Percentiles rank a stretch among this genome's conserved stretches.
Conservation (phyloP, 2,797 vertebrate species). For the Podargus strigoides region DNA sequence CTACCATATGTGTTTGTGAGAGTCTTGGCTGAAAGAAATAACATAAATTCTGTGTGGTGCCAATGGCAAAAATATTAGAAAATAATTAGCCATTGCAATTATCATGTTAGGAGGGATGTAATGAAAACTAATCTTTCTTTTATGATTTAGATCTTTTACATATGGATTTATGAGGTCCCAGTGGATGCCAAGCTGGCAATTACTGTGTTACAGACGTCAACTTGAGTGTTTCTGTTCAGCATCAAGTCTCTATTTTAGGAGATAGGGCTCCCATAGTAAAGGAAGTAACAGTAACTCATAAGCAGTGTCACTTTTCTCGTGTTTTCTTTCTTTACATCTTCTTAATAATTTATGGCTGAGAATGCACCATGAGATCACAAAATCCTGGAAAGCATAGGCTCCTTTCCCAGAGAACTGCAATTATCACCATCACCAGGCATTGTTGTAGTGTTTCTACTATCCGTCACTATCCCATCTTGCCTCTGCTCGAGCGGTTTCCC, state of each 20-base stretch:
- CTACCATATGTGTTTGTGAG: not conserved
- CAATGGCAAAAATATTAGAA: not conserved
- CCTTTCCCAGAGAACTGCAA: not conserved
- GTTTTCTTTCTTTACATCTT: not conserved
- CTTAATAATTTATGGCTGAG: not conserved
- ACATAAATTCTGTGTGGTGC: not conserved
- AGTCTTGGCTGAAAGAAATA: not conserved
- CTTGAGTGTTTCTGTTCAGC: not conserved
- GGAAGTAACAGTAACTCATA: not conserved
- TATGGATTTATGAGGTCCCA: not conserved
- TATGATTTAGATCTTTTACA: not conserved
- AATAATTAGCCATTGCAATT: not conserved
- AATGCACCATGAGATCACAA: not conserved
- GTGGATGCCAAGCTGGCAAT: not conserved
- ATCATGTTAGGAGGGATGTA: not conserved
- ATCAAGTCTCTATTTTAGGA: not conserved
- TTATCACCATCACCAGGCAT: not conserved
- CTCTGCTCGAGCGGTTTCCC: not conserved
- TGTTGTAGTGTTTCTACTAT: not conserved
- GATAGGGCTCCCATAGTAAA: not conserved
- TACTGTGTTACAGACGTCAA: not conserved
- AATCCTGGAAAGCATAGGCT: not conserved
- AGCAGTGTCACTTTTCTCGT: not conserved
- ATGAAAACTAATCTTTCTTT: not conserved
- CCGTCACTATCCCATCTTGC: not conserved